Conservation (phyloP, 2,113 vertebrate genomes). For the Larimichthys crocea region DNA sequence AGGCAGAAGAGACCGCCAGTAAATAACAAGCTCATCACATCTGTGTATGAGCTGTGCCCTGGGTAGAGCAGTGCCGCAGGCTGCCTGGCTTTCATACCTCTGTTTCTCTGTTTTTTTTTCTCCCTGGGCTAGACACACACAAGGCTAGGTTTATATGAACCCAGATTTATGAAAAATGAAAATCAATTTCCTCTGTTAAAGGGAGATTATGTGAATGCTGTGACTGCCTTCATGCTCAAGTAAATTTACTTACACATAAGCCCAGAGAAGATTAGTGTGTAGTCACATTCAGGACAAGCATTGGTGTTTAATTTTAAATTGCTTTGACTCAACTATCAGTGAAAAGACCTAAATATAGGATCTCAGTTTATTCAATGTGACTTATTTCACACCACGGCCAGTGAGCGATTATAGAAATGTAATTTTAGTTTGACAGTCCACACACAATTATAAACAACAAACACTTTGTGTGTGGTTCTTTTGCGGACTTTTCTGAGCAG, state of each 20-base stretch:
- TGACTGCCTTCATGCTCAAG: not conserved
- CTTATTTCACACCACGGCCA: constrained; percentile 8
- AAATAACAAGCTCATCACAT: constrained; percentile 73
- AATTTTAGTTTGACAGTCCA: not conserved
- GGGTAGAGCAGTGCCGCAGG: constrained; percentile 33
- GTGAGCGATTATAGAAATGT: not conserved
- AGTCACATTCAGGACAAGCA: constrained; percentile 8
- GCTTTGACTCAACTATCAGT: not conserved
- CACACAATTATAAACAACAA: not conserved
- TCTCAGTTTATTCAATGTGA: not conserved
- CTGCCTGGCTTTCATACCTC: constrained; percentile 53
- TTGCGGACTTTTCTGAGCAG: not conserved
- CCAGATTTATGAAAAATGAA: constrained; percentile 21
- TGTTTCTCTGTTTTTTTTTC: constrained; percentile 49
- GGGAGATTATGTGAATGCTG: constrained; percentile 6
- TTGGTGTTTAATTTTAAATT: constrained; percentile 35
- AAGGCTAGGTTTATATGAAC: constrained; percentile 5
- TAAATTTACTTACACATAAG: constrained; percentile 9
- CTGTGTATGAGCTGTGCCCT: constrained; percentile 40
- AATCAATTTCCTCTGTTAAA: constrained; percentile 43
- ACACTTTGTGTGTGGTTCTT: not conserved
- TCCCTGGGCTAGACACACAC: constrained; percentile 45
- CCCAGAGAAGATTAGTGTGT: constrained; percentile 13
- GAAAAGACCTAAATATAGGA: not conserved
- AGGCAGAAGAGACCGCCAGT: constrained; percentile 33